Percentiles rank a stretch among this genome's conserved stretches.
Conservation (phyloP, 2,888 invertebrate species). For the Hirtodrosophila confusa region DNA sequence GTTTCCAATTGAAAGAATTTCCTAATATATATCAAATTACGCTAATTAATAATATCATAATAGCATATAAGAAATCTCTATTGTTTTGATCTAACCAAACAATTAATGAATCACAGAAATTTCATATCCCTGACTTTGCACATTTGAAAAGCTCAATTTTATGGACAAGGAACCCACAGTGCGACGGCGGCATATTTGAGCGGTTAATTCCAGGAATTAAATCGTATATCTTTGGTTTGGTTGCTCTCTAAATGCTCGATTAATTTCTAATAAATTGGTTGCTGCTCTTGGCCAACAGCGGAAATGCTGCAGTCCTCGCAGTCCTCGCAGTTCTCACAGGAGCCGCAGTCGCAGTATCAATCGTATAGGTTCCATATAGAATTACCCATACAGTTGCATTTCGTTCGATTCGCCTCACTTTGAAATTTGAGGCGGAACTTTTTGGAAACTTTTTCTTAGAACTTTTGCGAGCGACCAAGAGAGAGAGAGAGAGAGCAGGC, state of each 20-base stretch:
- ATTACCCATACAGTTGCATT: conserved; percentile 67
- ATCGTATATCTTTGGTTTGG: conserved; percentile 77
- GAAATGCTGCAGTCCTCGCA: conserved; percentile 57
- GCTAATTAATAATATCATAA: too few species aligned
- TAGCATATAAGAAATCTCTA: too few species aligned
- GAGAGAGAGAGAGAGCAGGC: background rate
- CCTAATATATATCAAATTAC: too few species aligned
- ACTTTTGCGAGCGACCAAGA: conserved; percentile 18
- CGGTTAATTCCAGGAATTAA: conserved; percentile 81
- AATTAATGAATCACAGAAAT: too few species aligned
- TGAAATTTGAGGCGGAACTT: conserved; percentile 67
- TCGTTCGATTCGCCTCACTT: conserved; percentile 39
- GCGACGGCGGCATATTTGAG: conserved; percentile 66
- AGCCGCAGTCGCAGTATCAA: conserved; percentile 13
- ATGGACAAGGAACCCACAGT: too few species aligned
- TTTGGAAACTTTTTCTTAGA: conserved; percentile 46
- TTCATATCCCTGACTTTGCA: too few species aligned
- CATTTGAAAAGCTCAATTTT: too few species aligned
- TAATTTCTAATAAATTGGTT: conserved; percentile 80
- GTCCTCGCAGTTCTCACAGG: background rate
- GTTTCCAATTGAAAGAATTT: too few species aligned
- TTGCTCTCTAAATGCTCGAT: conserved; percentile 76
- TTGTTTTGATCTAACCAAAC: too few species aligned
- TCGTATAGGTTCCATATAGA: conserved; percentile 40
- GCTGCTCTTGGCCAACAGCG: conserved; percentile 46